These are phyloP conservation scores for Cephus nigrinus DNA, from an alignment of 2,888 invertebrate species.

Conservation along the genomic window DNA sequence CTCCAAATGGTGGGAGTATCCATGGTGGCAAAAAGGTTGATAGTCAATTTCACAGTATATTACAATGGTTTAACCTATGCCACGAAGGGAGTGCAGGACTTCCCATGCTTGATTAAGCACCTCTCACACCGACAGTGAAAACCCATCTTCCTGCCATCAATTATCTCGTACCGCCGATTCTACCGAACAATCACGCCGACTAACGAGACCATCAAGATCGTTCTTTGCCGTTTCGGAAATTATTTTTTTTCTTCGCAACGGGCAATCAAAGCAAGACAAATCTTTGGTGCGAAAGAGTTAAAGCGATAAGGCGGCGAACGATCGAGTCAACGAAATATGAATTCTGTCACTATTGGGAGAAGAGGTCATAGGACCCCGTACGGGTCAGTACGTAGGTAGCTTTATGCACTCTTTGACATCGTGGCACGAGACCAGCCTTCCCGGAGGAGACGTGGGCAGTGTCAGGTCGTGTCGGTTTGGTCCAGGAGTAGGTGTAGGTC, in stretches of 20 bases:
- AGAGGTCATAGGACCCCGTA: background rate
- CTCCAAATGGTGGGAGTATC: background rate
- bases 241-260: background rate
- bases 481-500: slow-evolving; percentile 2
- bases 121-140: background rate
- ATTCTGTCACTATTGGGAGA: background rate
- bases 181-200: background rate
- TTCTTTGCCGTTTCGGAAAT: background rate
- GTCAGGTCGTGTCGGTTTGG: background rate
- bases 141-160: background rate
- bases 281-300: background rate
- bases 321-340: background rate
- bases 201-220: background rate
- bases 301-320: background rate
- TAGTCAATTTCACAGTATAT: slow-evolving; percentile 6
- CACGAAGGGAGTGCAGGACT: background rate
- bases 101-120: background rate
- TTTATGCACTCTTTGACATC: background rate
- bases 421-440: background rate
- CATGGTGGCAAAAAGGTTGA: slow-evolving; percentile 1
- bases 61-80: slow-evolving; percentile 6
- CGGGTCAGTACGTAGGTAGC: background rate
- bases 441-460: background rate
- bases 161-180: background rate
- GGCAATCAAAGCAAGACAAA: background rate